Base-by-base conservation (phyloP, 2,797 vertebrate species). In the Sebastes steindachneri region DNA sequence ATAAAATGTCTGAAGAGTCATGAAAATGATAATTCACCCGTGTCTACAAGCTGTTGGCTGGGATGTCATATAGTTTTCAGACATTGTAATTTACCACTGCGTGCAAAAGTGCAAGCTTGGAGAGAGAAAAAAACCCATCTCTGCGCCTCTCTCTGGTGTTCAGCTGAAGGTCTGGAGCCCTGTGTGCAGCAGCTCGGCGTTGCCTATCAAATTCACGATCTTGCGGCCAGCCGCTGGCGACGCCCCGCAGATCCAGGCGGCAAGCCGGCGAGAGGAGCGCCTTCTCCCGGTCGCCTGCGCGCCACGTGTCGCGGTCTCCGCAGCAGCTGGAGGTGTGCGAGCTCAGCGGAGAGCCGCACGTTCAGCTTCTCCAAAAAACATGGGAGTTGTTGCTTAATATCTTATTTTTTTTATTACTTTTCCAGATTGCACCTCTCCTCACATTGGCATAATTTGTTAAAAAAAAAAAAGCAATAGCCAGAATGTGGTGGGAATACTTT, bases 291-390 rank as follows among this genome's bases (percentile, higher is more conserved):
- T 91, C 95, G 95, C 88, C 94, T 93, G 96, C 94, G 93, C 93
- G 96, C 96, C 96, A 97, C 96, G 96, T 96, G 96, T 96, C 96
- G 93, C 92, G 93, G 92, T 94, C 92, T 94, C 79, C 11, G 89
- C 90, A 91, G 89, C 94, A 94, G 94, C 95, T 93, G 90, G 94
- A 95, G 87, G 88, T 90, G 92, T 84, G 87, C 33, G 88, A 41
- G 77, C 84, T 33, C 85, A 72, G 80, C 75, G 26, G 71, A 73
- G 68, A 79, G 41, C 15, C 41, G 41, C 15, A 7, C 41, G 15
- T 45, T 45, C 15, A 45, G 41, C 41, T 17, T 17, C 41, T 45
- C 41, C 15, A 15, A 41, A 41, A 41, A 41, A 41, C 12, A 41
- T 41, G 12, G 3, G 4, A 26, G 6, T 26, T 12, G 37, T 31